phyloP scores from a whole-genome alignment of 2,113 vertebrate genomes.

The Psophia crepitans region DNA sequence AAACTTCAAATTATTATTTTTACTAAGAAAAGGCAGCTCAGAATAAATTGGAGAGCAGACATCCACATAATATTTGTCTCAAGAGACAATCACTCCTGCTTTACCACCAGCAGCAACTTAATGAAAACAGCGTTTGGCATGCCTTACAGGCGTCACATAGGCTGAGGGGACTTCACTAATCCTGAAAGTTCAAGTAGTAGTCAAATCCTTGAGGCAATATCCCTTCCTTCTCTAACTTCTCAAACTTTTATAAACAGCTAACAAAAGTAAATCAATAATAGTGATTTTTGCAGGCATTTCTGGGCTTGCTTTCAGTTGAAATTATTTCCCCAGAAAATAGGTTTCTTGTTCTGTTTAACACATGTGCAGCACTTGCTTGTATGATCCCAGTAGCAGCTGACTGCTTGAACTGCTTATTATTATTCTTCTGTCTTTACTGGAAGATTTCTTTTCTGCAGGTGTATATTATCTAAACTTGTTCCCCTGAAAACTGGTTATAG shows the following conservation, averaged over 20 bases:
- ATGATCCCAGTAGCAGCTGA: background rate
- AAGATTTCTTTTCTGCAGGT: background rate
- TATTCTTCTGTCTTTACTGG: background rate
- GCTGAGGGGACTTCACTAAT: background rate
- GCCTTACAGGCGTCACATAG: background rate
- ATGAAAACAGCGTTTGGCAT: background rate
- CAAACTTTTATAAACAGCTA: background rate
- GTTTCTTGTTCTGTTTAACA: background rate
- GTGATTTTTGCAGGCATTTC: background rate
- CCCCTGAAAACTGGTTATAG: background rate
- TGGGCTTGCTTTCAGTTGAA: background rate
- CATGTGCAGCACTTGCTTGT: background rate
- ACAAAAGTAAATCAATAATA: background rate
- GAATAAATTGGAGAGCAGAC: background rate
- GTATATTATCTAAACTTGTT: background rate
- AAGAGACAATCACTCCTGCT: background rate
- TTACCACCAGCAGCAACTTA: background rate
- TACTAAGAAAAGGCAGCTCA: background rate
- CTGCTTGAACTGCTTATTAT: background rate
- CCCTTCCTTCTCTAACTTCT: background rate
- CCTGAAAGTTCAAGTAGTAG: background rate
- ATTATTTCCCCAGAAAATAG: background rate
- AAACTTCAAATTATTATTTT: background rate
- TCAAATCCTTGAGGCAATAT: background rate
- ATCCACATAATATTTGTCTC: background rate